Percentiles rank a stretch among this genome's conserved stretches.
phyloP scores from a whole-genome alignment of 2,888 invertebrate genomes.

The Clepsis dumicolana region DNA sequence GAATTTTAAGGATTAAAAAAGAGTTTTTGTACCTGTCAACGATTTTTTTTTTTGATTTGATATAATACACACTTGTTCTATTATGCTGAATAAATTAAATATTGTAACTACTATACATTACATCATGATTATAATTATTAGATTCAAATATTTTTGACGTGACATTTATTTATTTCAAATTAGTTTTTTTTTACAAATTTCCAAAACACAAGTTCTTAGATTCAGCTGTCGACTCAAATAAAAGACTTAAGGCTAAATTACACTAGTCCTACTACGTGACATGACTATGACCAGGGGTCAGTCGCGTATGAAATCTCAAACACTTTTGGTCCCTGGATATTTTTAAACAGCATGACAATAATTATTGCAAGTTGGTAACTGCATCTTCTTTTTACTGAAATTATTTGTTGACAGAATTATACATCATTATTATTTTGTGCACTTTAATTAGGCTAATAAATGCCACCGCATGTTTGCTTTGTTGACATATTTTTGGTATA shows the following conservation, averaged over 20 bases:
- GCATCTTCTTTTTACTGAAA: too few relatives aligned
- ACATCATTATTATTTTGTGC: too few relatives aligned
- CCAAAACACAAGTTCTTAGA: not conserved
- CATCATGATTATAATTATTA: too few relatives aligned
- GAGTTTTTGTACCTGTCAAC: not conserved
- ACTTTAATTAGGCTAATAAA: too few relatives aligned
- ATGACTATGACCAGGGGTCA: not conserved
- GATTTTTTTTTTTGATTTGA: not conserved
- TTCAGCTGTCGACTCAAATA: not conserved
- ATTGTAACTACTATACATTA: too few relatives aligned
- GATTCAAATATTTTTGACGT: not conserved
- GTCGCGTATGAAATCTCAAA: not conserved
- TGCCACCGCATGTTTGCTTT: too few relatives aligned
- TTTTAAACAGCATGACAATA: too few relatives aligned
- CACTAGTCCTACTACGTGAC: not conserved
- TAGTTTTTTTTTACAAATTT: not conserved
- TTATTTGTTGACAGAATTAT: too few relatives aligned
- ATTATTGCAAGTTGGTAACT: too few relatives aligned
- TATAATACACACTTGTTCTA: not conserved
- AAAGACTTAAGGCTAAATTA: not conserved
- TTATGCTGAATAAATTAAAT: too few relatives aligned
- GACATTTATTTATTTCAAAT: not conserved
- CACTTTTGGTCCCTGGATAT: too few relatives aligned
- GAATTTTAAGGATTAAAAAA: not conserved
- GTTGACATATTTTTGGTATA: too few relatives aligned